These are phyloP conservation scores for Melanotus villosus DNA, from an alignment of 2,888 invertebrate species.

Conservation along the genomic window DNA sequence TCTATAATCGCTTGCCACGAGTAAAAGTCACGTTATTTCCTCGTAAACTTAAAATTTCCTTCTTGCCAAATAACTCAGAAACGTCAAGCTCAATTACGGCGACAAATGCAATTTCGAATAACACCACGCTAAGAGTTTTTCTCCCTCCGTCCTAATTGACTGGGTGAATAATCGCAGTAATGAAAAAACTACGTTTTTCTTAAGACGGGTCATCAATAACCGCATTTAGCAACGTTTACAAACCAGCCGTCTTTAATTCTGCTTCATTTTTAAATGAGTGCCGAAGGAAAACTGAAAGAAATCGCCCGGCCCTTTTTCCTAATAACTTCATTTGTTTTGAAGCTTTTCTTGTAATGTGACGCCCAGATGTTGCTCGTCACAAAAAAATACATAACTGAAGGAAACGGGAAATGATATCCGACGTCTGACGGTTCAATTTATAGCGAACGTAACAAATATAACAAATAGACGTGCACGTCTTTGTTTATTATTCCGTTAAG, in stretches of 20 bases:
- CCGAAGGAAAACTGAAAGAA: slow-evolving; percentile 22
- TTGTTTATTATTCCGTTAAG: background rate
- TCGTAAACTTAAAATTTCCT: background rate
- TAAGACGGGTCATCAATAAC: slow-evolving; percentile 16
- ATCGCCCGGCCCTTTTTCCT: background rate
- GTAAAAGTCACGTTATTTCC: too few species aligned
- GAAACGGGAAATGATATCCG: slow-evolving; percentile 24
- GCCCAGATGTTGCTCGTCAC: slow-evolving; percentile 20
- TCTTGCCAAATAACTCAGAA: background rate
- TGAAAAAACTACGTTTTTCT: slow-evolving; percentile 18
- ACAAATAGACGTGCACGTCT: background rate
- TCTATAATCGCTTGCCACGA: too few species aligned
- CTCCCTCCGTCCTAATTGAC: slow-evolving; percentile 17
- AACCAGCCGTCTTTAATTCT: slow-evolving; percentile 19
- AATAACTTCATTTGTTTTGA: slow-evolving; percentile 36
- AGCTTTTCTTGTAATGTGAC: slow-evolving; percentile 29
- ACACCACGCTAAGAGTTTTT: slow-evolving; percentile 8
- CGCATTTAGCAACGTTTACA: slow-evolving; percentile 2
- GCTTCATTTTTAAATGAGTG: slow-evolving; percentile 11
- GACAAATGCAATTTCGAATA: slow-evolving; percentile 14
- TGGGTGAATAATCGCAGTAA: slow-evolving; percentile 17
- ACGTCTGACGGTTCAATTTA: slow-evolving; percentile 30
- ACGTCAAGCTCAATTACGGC: background rate
- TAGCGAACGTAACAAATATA: slow-evolving; percentile 2
- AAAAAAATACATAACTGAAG: slow-evolving; percentile 11